Percentiles rank a stretch among this genome's conserved stretches.
phyloP scores from a whole-genome alignment of 2,888 invertebrate genomes.

The Leptinotarsa rubiginosa region DNA sequence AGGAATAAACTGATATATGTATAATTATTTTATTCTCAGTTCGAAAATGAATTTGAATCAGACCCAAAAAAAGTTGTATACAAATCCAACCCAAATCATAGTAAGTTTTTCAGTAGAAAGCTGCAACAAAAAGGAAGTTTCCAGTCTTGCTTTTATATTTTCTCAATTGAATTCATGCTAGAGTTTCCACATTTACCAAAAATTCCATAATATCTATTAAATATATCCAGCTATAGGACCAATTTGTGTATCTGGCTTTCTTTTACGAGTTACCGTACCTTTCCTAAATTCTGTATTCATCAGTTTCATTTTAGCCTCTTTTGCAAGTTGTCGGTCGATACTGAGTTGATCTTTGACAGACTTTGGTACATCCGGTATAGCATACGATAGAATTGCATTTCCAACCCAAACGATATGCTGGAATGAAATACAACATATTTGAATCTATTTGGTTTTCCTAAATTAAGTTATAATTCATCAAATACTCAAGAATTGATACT shows the following conservation, averaged over 20 bases:
- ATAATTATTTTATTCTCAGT: no score
- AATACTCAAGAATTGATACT: no score
- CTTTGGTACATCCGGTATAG: slow-evolving; percentile 69
- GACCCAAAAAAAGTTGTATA: no score
- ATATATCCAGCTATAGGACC: slow-evolving; percentile 20
- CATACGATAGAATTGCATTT: slow-evolving; percentile 71
- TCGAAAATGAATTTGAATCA: no score
- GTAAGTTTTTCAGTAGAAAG: no score
- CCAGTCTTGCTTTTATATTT: no score
- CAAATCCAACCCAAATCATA: no score
- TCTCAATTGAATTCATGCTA: no score
- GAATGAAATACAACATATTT: slow-evolving; percentile 38
- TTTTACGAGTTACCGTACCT: neutral
- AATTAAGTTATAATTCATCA: no score
- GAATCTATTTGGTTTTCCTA: neutral
- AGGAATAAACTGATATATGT: no score
- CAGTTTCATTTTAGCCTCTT: slow-evolving; percentile 20
- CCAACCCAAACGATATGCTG: slow-evolving; percentile 71
- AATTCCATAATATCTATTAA: neutral
- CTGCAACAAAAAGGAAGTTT: no score
- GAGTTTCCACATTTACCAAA: neutral
- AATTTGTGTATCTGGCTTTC: slow-evolving; percentile 7
- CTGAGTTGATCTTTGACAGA: slow-evolving; percentile 31
- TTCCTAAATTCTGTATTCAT: neutral
- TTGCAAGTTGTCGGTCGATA: slow-evolving; percentile 26